phyloP scores from a whole-genome alignment of 2,888 invertebrate genomes.

The Shargacucullia verbasci region DNA sequence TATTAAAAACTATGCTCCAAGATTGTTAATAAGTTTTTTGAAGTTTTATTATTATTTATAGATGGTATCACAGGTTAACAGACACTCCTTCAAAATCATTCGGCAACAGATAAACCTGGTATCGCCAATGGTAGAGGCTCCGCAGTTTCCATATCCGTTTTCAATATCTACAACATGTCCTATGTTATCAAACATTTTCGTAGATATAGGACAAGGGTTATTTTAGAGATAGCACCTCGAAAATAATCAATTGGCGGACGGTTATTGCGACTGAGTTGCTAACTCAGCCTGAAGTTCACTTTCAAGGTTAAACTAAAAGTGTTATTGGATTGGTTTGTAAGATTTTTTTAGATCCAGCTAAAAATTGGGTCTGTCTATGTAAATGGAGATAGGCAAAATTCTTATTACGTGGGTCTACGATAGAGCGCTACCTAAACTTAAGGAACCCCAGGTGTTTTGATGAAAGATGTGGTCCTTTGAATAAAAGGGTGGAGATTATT shows the following conservation, averaged over 20 bases:
- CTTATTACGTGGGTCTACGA: not conserved
- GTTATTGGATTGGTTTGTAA: not conserved
- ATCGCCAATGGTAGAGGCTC: slow-evolving; percentile 21
- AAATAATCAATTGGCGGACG: not conserved
- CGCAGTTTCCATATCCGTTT: slow-evolving; percentile 19
- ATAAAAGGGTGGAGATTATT: too few species aligned
- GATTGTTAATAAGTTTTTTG: too few species aligned
- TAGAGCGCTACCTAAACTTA: not conserved
- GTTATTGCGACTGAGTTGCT: not conserved
- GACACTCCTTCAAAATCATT: too few species aligned
- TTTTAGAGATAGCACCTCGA: slow-evolving; percentile 22
- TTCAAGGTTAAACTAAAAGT: not conserved
- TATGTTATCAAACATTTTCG: slow-evolving; percentile 12
- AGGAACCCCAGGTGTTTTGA: not conserved
- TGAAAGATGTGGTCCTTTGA: not conserved
- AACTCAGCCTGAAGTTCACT: not conserved
- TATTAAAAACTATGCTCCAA: too few species aligned
- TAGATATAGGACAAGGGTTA: slow-evolving; percentile 19
- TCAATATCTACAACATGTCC: slow-evolving; percentile 26
- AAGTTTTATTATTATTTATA: too few species aligned
- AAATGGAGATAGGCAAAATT: not conserved
- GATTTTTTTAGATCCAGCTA: not conserved
- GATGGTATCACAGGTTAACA: too few species aligned
- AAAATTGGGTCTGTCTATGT: not conserved
- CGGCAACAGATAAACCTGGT: too few species aligned